A percentile compares a stretch with the other conserved stretches of the same genome.
These are phyloP conservation scores for Microctonus aethiopoides DNA, from an alignment of 2,888 invertebrate genomes.

Conservation along the genomic window DNA sequence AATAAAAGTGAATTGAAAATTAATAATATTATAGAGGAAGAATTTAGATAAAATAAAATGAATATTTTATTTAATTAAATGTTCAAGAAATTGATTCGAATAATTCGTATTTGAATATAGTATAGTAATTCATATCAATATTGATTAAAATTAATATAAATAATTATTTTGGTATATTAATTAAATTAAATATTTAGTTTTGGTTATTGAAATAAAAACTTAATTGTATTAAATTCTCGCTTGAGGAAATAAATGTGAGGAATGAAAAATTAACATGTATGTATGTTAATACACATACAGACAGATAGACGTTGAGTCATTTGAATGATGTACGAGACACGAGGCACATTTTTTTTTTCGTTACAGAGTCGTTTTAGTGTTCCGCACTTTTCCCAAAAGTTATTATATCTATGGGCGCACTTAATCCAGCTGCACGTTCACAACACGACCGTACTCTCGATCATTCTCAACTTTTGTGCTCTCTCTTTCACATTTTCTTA, in stretches of 20 bases:
- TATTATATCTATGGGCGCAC: constrained; percentile 67
- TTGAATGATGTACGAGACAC: constrained; percentile 27
- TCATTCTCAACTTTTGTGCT: constrained; percentile 37
- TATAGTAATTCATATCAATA: too few relatives aligned
- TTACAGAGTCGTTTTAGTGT: constrained; percentile 21
- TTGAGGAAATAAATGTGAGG: not conserved
- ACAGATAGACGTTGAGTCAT: constrained; percentile 7
- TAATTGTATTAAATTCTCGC: too few relatives aligned
- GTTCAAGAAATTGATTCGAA: too few relatives aligned
- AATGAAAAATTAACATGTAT: not conserved
- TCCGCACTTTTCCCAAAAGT: constrained; percentile 41
- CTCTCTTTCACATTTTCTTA: constrained; percentile 29
- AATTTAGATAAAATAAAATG: too few relatives aligned
- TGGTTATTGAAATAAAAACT: too few relatives aligned
- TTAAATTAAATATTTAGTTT: too few relatives aligned
- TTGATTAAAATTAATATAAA: too few relatives aligned
- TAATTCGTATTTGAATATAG: too few relatives aligned
- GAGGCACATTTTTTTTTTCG: constrained; percentile 15
- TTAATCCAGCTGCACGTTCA: constrained; percentile 63
- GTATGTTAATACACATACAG: constrained; percentile 13
- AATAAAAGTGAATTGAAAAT: too few relatives aligned
- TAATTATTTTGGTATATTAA: too few relatives aligned
- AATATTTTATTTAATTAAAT: too few relatives aligned
- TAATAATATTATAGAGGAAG: not conserved
- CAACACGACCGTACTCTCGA: constrained; percentile 34